Evolutionary conservation across 2,113 vertebrate genomes (phyloP), one percentile per base, ranked within the genome.

Genomic region (Penelope pileata): DNA sequence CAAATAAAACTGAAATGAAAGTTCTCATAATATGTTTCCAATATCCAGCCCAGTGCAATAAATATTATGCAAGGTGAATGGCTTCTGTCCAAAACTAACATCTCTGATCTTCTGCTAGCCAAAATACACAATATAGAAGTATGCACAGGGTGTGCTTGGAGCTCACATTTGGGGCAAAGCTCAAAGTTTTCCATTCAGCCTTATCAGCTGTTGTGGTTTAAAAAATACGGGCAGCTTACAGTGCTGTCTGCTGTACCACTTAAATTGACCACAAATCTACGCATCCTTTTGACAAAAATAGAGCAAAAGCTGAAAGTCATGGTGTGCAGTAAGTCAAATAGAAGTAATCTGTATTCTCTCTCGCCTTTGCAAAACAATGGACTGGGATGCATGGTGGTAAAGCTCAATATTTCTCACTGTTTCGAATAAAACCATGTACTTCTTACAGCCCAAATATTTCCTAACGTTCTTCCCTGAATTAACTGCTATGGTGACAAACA

Each of bases 51-150:
- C 93, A 3, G 2, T 60, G 90, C 76, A 93, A 91, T 95, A 96
- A 95, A 95, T 91, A 90, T 69, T 93, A 92, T 90, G 83, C 94
- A 96, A 96, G 88, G 81, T 95, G 95, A 96, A 92, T 96, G 94
- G 95, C 88, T 95, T 64, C 75, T 73, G 77, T 92, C 95, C 94
- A 96, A 96, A 92, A 86, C 91, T 90, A 96, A 88, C 89, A 92
- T 94, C 69, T 90, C 63, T 74, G 64, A 93, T 95, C 80, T 87
- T 88, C 70, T 76, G 78, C 84, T 92, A 62, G 91, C 94, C 96
- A 97, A 96, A 93, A 93, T 70, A 91, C 92, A 96, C 93, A 96
- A 91, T 79, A 59, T 51, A 66, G 73, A 96, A 95, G 24, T 80
- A 96, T 93, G 93, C 63, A 91, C 2, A 1, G 73, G 68, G 51